These are phyloP conservation scores for Metopia argyrocephala DNA, from an alignment of 2,888 invertebrate genomes.

Conservation along the genomic window DNA sequence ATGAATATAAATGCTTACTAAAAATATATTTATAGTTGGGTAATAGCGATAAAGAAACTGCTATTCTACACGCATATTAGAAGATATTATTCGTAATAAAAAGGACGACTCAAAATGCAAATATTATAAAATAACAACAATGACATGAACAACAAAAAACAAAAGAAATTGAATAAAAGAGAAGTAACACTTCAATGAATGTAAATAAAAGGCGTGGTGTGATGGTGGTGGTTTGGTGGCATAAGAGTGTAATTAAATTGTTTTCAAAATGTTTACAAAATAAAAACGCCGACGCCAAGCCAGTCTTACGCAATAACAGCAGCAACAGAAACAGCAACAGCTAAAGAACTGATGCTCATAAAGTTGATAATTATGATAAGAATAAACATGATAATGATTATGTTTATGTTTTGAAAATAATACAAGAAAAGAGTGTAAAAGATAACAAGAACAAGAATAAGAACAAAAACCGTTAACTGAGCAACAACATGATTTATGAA, in stretches of 20 bases:
- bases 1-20: too few species aligned
- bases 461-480: conserved; percentile 50
- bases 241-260: conserved; percentile 12
- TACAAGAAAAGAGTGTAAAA: conserved; percentile 25
- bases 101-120: too few species aligned
- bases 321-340: background rate
- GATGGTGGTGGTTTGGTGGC: background rate
- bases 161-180: conserved; percentile 4
- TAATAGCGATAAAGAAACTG: too few species aligned
- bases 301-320: background rate
- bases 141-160: background rate
- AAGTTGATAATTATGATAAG: conserved; percentile 28
- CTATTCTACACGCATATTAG: too few species aligned
- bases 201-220: conserved; percentile 36
- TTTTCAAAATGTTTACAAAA: conserved; percentile 40
- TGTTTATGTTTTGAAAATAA: conserved; percentile 18
- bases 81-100: background rate
- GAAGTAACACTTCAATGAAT: conserved; percentile 46
- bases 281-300: conserved; percentile 1
- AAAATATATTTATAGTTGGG: too few species aligned
- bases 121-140: conserved; percentile 12
- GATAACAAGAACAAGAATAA: conserved; percentile 1
- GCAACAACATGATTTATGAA: conserved; percentile 10
- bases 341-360: background rate
- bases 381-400: conserved; percentile 30